Conservation (phyloP, 2,113 vertebrate genomes). For the Grammomys dolichurus region DNA sequence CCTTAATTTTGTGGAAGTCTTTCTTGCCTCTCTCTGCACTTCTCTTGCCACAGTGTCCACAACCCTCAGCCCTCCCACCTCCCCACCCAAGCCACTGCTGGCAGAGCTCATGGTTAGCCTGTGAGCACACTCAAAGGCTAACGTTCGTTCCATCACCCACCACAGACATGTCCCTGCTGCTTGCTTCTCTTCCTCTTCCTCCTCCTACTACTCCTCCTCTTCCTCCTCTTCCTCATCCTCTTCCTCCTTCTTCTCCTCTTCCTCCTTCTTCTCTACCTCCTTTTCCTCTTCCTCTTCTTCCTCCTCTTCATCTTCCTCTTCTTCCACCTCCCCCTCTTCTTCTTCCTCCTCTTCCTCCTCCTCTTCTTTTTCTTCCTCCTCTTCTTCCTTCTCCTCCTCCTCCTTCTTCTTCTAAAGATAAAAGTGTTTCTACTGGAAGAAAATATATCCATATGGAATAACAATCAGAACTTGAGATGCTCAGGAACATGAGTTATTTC, state of each 20-base stretch:
- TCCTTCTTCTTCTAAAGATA: neutral
- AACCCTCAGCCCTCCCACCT: constrained; percentile 49
- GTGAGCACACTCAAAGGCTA: constrained; percentile 50
- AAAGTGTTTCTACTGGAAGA: neutral
- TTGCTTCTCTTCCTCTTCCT: neutral
- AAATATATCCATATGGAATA: constrained; percentile 25
- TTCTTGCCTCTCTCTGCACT: constrained; percentile 73
- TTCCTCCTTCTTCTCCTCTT: neutral
- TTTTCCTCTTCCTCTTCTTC: neutral
- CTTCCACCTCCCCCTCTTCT: rapidly evolving
- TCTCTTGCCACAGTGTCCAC: constrained; percentile 66
- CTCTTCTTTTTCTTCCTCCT: too few relatives aligned
- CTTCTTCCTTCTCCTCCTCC: rapidly evolving
- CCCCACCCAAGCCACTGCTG: constrained; percentile 39
- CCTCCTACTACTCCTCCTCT: neutral
- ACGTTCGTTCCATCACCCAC: neutral
- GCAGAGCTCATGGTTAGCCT: constrained; percentile 22
- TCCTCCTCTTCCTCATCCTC: neutral
- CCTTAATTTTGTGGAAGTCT: constrained; percentile 69
- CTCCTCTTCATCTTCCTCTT: neutral
- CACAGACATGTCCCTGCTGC: neutral
- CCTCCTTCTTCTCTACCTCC: too few relatives aligned
- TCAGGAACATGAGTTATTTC: neutral
- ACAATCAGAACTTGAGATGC: neutral
- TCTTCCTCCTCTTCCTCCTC: neutral